These are phyloP conservation scores for Uria lomvia DNA, from an alignment of 2,113 vertebrate genomes.

Conservation along the genomic window DNA sequence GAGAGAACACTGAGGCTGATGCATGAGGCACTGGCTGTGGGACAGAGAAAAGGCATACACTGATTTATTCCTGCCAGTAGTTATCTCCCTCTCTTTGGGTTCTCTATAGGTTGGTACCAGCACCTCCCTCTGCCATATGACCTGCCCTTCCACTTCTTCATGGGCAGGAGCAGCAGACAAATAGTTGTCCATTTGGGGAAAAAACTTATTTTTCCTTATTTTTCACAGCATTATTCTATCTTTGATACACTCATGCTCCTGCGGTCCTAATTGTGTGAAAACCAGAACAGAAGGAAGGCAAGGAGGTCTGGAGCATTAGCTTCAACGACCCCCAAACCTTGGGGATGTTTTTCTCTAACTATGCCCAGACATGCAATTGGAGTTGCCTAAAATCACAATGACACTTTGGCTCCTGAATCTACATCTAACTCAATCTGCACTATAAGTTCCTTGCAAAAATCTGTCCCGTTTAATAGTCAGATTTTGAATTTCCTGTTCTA, in stretches of 20 bases:
- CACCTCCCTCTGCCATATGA: neutral
- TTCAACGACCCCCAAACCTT: neutral
- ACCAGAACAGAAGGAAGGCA: neutral
- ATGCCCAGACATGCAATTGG: accelerated
- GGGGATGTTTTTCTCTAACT: neutral
- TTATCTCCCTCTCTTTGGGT: neutral
- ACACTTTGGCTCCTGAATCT: neutral
- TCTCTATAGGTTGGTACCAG: neutral
- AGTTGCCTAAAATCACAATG: neutral
- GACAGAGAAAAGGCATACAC: neutral
- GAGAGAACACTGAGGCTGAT: neutral
- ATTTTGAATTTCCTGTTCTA: neutral
- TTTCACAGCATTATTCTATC: neutral
- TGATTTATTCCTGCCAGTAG: neutral
- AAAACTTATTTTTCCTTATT: neutral
- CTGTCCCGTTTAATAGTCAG: neutral
- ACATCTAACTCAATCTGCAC: neutral
- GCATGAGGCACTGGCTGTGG: neutral
- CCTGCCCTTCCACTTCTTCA: neutral
- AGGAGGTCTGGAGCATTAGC: neutral
- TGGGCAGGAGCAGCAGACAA: neutral
- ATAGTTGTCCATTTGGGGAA: neutral
- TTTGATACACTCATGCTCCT: neutral
- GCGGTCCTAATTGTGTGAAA: neutral
- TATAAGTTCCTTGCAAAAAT: neutral